Percentiles rank a stretch among this genome's conserved stretches.
Conservation (phyloP, 2,888 invertebrate genomes). For the Argyresthia goedartella region DNA sequence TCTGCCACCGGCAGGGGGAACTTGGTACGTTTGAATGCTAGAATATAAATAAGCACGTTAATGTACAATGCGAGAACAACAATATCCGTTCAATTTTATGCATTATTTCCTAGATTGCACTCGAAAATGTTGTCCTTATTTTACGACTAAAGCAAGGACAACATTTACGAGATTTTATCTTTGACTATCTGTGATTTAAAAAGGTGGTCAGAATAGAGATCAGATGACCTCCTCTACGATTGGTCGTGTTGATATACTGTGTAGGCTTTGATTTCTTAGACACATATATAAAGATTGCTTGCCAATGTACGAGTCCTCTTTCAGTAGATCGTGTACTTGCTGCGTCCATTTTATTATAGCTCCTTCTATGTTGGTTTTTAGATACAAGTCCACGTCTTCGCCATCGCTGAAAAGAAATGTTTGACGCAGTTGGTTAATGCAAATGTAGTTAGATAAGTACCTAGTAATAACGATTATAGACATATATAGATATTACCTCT, state of each 20-base stretch:
- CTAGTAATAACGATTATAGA: neutral
- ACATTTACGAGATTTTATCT: too few relatives aligned
- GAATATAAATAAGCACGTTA: neutral
- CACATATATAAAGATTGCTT: constrained; percentile 5
- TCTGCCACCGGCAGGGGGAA: constrained; percentile 81
- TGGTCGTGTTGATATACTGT: too few relatives aligned
- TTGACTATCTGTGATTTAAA: too few relatives aligned
- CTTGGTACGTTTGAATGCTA: constrained; percentile 74
- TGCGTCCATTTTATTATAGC: constrained; percentile 89
- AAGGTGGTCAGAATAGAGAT: too few relatives aligned
- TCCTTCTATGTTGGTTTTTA: constrained; percentile 88
- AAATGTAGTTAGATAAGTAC: neutral
- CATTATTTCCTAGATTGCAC: too few relatives aligned
- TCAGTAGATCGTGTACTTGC: constrained; percentile 83
- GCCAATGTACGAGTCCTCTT: constrained; percentile 78
- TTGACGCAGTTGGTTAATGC: neutral
- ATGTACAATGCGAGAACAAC: too few relatives aligned
- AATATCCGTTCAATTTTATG: too few relatives aligned
- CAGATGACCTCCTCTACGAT: too few relatives aligned
- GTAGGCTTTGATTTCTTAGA: too few relatives aligned
- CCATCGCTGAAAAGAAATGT: constrained; percentile 45
- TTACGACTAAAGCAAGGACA: too few relatives aligned
- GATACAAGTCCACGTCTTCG: constrained; percentile 73
- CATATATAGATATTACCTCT: constrained; percentile 29
- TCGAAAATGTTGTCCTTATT: too few relatives aligned